Conservation (phyloP, 2,797 vertebrate species). For the Mionectes olivaceus region DNA sequence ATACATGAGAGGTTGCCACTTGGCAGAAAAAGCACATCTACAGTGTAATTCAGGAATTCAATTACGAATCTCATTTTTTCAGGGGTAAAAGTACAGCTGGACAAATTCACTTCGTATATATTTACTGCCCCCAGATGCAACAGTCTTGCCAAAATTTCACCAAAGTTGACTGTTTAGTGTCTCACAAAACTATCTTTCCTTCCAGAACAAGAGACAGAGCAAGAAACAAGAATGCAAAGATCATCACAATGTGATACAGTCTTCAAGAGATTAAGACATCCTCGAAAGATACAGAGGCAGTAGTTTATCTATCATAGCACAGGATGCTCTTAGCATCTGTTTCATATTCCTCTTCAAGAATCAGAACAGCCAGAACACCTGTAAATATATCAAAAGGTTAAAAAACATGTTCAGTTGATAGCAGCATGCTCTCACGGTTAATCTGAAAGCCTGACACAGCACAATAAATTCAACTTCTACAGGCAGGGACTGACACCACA, state of each 20-base stretch:
- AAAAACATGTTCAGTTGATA: background rate
- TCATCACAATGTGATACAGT: background rate
- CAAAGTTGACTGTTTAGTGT: background rate
- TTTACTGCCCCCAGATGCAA: background rate
- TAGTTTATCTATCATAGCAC: background rate
- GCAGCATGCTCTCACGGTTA: background rate
- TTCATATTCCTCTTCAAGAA: background rate
- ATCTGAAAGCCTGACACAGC: background rate
- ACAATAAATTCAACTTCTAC: background rate
- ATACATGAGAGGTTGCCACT: background rate
- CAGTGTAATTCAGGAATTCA: background rate
- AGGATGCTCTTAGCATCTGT: background rate
- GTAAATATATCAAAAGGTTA: background rate
- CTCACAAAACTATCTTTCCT: background rate
- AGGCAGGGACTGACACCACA: background rate
- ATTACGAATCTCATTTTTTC: background rate
- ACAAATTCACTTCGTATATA: background rate
- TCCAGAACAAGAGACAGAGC: background rate
- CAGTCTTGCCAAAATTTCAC: conserved; percentile 4
- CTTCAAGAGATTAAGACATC: background rate
- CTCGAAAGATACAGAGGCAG: background rate
- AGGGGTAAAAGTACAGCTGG: background rate
- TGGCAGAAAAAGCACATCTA: background rate
- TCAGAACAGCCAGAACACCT: background rate
- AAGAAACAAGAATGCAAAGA: background rate